These are phyloP conservation scores for Habroteleia sp. DNA, from an alignment of 2,888 invertebrate species.

Conservation along the genomic window DNA sequence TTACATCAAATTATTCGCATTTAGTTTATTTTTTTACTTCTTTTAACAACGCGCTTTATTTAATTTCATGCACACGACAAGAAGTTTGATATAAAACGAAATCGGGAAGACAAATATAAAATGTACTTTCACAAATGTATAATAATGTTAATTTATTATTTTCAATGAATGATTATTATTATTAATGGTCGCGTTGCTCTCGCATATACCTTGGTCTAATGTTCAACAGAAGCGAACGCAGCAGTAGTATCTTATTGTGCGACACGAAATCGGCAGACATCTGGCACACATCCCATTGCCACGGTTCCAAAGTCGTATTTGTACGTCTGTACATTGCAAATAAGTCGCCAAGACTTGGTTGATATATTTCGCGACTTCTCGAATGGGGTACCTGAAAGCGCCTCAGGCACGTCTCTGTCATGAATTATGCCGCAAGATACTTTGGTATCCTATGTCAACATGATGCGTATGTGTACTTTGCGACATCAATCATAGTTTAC, in stretches of 20 bases:
- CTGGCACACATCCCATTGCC: conserved; percentile 62
- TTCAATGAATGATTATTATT: too few species aligned
- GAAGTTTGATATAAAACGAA: too few species aligned
- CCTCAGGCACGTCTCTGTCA: conserved; percentile 21
- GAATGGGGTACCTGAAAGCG: conserved; percentile 33
- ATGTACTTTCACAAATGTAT: too few species aligned
- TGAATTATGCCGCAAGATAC: conserved; percentile 36
- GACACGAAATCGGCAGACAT: conserved; percentile 52
- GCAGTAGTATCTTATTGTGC: conserved; percentile 27
- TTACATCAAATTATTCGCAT: too few species aligned
- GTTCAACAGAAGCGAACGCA: too few species aligned
- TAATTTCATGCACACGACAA: too few species aligned
- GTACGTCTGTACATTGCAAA: conserved; percentile 82
- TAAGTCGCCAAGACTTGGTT: conserved; percentile 37
- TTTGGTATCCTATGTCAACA: conserved; percentile 39
- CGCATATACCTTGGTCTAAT: too few species aligned
- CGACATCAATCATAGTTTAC: conserved; percentile 44
- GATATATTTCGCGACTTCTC: conserved; percentile 43
- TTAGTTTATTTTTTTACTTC: too few species aligned
- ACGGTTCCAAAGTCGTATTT: conserved; percentile 84
- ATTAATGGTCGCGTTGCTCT: too few species aligned
- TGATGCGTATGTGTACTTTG: conserved; percentile 24
- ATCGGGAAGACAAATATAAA: too few species aligned
- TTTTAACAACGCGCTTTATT: too few species aligned
- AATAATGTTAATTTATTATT: too few species aligned